Evolutionary conservation across 2,797 vertebrate species (phyloP).

Genomic region (Fringilla coelebs): DNA sequence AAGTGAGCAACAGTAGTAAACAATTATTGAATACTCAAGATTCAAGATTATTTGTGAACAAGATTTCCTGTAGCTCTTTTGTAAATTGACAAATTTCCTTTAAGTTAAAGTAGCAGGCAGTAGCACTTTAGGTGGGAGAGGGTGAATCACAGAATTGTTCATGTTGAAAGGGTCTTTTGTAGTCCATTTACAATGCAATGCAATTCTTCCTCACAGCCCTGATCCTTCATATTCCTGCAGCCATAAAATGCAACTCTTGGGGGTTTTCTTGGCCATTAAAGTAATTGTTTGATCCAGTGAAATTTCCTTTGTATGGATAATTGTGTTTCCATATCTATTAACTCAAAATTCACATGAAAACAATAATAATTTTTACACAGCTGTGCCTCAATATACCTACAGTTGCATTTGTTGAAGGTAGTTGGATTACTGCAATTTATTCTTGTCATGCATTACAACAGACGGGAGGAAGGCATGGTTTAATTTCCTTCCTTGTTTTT

Average conservation of each 20-base stretch:
- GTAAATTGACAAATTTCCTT: neutral
- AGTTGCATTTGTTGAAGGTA: neutral
- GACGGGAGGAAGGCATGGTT: neutral
- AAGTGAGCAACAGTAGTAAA: neutral
- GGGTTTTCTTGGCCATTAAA: neutral
- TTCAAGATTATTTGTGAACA: neutral
- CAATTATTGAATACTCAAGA: neutral
- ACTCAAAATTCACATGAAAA: neutral
- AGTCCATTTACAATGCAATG: neutral
- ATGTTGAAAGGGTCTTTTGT: neutral
- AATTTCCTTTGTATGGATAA: neutral
- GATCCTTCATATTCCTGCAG: neutral
- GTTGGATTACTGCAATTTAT: neutral
- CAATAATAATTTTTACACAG: neutral
- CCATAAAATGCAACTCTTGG: neutral
- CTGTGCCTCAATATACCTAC: neutral
- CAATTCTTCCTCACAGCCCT: rapidly evolving
- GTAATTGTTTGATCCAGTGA: neutral
- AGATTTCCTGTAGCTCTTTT: neutral
- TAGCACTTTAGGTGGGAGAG: neutral
- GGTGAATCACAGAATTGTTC: neutral
- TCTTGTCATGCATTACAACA: neutral
- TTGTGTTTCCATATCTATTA: neutral
- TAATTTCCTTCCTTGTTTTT: neutral
- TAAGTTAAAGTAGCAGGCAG: neutral